Percentiles rank a stretch among this genome's conserved stretches.
Evolutionary conservation across 2,113 vertebrate species (phyloP).

Genomic region (Eudyptes chrysolophus): DNA sequence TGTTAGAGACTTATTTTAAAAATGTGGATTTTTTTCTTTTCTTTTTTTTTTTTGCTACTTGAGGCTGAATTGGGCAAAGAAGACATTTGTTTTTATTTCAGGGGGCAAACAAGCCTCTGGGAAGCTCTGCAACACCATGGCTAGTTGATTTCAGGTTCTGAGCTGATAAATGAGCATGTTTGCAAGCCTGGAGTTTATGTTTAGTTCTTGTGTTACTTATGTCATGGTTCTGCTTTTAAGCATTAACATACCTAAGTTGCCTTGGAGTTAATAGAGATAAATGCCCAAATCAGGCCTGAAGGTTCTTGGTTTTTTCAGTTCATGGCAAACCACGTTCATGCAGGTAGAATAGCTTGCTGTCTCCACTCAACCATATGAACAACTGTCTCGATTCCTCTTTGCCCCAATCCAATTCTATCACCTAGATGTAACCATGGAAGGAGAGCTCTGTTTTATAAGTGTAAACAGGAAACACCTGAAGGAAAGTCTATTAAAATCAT

Average conservation of each 20-base stretch:
- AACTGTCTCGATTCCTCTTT: neutral
- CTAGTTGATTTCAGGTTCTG: neutral
- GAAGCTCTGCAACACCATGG: neutral
- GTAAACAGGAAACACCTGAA: neutral
- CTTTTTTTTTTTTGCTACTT: rapidly evolving
- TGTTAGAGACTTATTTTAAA: neutral
- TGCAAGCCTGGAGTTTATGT: neutral
- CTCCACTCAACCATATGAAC: rapidly evolving
- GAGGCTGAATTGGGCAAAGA: neutral
- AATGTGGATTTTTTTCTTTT: neutral
- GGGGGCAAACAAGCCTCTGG: neutral
- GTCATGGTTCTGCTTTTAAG: neutral
- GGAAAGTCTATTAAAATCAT: neutral
- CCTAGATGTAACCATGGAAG: neutral
- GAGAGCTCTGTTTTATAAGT: neutral
- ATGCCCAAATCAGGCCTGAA: neutral
- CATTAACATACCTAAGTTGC: neutral
- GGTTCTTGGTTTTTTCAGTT: neutral
- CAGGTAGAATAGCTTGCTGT: too few relatives aligned
- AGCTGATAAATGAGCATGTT: neutral
- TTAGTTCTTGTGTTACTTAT: neutral
- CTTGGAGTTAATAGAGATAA: neutral
- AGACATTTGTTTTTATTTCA: neutral
- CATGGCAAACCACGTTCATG: neutral
- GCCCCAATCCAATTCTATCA: too few relatives aligned